phyloP scores from a whole-genome alignment of 2,888 invertebrate species.

The Lacanobia oleracea region DNA sequence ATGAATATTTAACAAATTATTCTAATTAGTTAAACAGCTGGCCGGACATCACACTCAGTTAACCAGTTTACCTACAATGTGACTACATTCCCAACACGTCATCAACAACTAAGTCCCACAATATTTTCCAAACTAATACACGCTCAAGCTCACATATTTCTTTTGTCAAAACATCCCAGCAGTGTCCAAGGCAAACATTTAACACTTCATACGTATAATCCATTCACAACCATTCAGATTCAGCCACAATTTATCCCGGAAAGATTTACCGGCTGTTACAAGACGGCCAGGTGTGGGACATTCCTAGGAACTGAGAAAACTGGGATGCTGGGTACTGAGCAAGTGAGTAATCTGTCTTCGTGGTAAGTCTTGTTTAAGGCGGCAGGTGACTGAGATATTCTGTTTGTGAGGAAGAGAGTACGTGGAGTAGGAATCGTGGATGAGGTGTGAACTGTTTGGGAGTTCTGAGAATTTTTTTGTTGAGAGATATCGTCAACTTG shows the following conservation, averaged over 20 bases:
- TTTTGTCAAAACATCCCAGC: slow-evolving; percentile 51
- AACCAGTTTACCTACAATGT: not conserved
- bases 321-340: slow-evolving; percentile 39
- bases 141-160: slow-evolving; percentile 39
- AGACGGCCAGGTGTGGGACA: slow-evolving; percentile 61
- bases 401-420: slow-evolving; percentile 10
- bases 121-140: slow-evolving; percentile 8
- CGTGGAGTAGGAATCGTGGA: slow-evolving; percentile 39
- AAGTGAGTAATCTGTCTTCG: slow-evolving; percentile 57
- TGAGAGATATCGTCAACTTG: not conserved
- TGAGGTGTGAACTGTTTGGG: not conserved
- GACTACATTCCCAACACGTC: not conserved
- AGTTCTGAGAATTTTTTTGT: not conserved
- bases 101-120: slow-evolving; percentile 3
- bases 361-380: slow-evolving; percentile 73
- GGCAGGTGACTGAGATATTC: slow-evolving; percentile 65
- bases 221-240: slow-evolving; percentile 51
- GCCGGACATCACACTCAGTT: not conserved
- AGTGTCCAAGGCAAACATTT: slow-evolving; percentile 49
- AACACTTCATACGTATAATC: slow-evolving; percentile 59
- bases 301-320: slow-evolving; percentile 56
- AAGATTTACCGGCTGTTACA: slow-evolving; percentile 58
- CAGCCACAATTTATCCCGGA: slow-evolving; percentile 51
- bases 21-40: too few species aligned
- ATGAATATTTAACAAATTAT: too few species aligned